A percentile compares a stretch with the other conserved stretches of the same genome.
phyloP scores from a whole-genome alignment of 2,888 invertebrate genomes.

The Epistrophella euchroma region DNA sequence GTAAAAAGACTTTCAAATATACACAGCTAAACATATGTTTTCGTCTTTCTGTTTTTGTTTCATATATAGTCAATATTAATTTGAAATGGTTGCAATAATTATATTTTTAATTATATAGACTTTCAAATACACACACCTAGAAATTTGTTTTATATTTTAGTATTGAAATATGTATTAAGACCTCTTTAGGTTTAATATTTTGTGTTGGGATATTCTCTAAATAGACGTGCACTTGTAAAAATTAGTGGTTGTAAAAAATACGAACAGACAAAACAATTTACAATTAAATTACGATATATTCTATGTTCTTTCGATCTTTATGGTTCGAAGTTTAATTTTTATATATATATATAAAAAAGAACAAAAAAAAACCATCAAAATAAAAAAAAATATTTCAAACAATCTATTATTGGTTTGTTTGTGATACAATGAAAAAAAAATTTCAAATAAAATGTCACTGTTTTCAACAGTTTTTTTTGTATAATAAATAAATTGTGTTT shows the following conservation, averaged over 20 bases:
- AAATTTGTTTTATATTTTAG: not conserved
- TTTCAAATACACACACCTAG: constrained; percentile 8
- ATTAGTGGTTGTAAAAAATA: constrained; percentile 8
- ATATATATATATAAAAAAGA: constrained; percentile 9
- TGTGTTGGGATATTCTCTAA: not conserved
- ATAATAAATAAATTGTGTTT: constrained; percentile 59
- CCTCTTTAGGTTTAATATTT: not conserved
- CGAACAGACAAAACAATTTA: constrained; percentile 32
- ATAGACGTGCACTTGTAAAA: constrained; percentile 34
- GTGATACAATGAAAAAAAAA: constrained; percentile 41
- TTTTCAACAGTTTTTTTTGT: constrained; percentile 49
- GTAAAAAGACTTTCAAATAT: constrained; percentile 50
- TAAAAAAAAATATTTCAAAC: constrained; percentile 17
- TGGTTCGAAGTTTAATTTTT: constrained; percentile 19
- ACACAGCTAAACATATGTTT: constrained; percentile 58
- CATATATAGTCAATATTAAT: constrained; percentile 25
- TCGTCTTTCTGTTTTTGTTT: constrained; percentile 33
- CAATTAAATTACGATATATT: constrained; percentile 21
- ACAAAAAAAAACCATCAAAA: constrained; percentile 35
- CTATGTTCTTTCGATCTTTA: not conserved
- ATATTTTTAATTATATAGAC: constrained; percentile 10
- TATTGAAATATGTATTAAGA: constrained; percentile 11
- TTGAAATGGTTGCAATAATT: constrained; percentile 25
- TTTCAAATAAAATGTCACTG: constrained; percentile 61
- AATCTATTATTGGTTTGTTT: constrained; percentile 36